These are phyloP conservation scores for Drosophila biarmipes DNA, from an alignment of 1,140 invertebrate species.

Conservation along the genomic window DNA sequence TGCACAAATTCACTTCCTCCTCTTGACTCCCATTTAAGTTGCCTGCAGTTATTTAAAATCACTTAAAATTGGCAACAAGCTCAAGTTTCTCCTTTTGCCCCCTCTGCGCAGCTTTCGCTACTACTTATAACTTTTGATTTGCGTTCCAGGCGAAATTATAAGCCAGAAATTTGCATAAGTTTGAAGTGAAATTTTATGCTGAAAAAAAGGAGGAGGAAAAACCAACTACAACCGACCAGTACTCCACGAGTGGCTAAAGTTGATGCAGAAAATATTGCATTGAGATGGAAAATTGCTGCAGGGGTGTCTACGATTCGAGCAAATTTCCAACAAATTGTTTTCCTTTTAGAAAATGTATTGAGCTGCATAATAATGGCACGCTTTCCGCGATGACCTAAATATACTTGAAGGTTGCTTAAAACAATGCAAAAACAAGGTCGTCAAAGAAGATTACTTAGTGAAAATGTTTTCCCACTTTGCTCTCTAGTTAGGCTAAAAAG, in stretches of 20 bases:
- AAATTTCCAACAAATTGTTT: constrained; percentile 37
- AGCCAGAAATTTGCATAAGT: constrained; percentile 73
- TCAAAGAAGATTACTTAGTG: background rate
- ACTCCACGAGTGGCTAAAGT: constrained; percentile 20
- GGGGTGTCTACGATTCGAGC: constrained; percentile 13
- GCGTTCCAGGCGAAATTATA: constrained; percentile 49
- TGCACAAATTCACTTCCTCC: constrained; percentile 18
- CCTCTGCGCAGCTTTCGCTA: constrained; percentile 1
- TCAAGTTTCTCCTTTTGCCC: constrained; percentile 27
- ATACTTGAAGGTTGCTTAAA: constrained; percentile 5
- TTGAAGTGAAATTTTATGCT: constrained; percentile 41
- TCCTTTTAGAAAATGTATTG: constrained; percentile 18
- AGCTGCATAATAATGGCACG: constrained; percentile 36
- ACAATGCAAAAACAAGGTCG: background rate
- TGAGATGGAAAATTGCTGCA: constrained; percentile 38
- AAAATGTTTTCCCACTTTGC: background rate
- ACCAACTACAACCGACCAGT: constrained; percentile 13
- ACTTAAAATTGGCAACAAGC: constrained; percentile 72
- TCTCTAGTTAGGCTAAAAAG: background rate
- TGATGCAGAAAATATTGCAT: constrained; percentile 56
- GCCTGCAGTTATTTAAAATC: constrained; percentile 67
- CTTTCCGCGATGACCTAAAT: constrained; percentile 29
- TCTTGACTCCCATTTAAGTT: constrained; percentile 32
- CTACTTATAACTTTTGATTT: constrained; percentile 63
- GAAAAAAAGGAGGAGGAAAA: background rate